Percentiles rank a stretch among this genome's conserved stretches.
These are phyloP conservation scores for Sebastes miniatus DNA, from an alignment of 2,797 vertebrate genomes.

Conservation along the genomic window DNA sequence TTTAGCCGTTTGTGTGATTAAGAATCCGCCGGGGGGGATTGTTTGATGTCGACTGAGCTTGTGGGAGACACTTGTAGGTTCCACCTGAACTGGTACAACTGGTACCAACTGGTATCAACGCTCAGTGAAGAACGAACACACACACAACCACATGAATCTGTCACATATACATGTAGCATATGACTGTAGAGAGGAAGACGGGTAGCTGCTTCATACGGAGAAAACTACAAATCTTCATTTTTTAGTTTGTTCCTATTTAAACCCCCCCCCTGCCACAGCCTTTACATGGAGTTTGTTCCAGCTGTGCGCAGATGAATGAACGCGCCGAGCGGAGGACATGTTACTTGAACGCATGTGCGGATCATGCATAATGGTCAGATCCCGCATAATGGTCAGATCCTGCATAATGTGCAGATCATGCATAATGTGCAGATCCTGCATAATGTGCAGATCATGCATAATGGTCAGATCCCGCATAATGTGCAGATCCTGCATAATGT, in stretches of 20 bases:
- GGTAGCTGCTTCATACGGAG: not conserved
- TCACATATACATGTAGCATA: not conserved
- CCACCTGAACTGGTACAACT: constrained; percentile 21
- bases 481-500: no score
- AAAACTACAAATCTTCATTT: not conserved
- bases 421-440: no score
- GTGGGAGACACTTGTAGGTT: constrained; percentile 16
- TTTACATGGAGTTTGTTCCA: not conserved
- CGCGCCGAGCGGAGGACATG: not conserved
- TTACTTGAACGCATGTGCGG: constrained; percentile 1
- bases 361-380: no score
- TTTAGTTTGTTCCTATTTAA: not conserved
- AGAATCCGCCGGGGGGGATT: constrained; percentile 5
- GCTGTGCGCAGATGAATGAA: not conserved
- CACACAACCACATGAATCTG: not conserved
- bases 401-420: no score
- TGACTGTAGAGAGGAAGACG: not conserved
- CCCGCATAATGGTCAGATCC: no score
- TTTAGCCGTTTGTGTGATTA: constrained; percentile 40
- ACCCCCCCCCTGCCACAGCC: not conserved
- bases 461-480: no score
- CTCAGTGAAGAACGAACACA: not conserved
- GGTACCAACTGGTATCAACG: constrained; percentile 10
- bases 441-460: no score
- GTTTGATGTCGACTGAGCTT: constrained; percentile 23